phyloP scores from a whole-genome alignment of 2,113 vertebrate species.

The Ginglymostoma cirratum region DNA sequence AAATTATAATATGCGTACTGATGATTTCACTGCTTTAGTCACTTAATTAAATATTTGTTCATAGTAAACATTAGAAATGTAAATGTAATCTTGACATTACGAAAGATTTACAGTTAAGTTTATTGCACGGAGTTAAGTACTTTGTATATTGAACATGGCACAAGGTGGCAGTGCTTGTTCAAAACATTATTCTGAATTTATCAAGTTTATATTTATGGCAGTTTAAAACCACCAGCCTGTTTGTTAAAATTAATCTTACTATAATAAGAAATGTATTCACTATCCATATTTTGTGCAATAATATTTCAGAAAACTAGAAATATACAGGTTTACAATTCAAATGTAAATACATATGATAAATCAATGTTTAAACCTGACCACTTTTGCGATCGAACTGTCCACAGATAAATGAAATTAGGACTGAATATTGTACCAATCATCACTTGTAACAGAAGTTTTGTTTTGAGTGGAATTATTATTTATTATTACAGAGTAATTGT shows the following conservation, averaged over 20 bases:
- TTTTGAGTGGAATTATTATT: neutral
- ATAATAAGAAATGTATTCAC: neutral
- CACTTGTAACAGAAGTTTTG: no score
- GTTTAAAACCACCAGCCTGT: no score
- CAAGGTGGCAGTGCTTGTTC: slow-evolving; percentile 24
- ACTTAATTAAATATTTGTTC: neutral
- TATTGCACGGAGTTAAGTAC: neutral
- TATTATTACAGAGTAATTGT: slow-evolving; percentile 1
- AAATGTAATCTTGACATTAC: neutral
- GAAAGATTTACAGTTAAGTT: neutral
- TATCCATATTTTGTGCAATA: neutral
- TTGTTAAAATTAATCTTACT: neutral
- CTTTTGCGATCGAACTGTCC: neutral
- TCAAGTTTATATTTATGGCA: neutral
- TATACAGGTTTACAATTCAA: neutral
- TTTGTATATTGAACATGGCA: neutral
- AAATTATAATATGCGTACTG: neutral
- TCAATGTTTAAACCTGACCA: neutral
- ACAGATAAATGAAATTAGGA: neutral
- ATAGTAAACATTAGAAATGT: neutral
- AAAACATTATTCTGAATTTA: neutral
- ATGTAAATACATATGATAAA: neutral
- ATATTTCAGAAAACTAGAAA: neutral
- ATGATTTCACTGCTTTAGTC: neutral
- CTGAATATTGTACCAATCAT: neutral